A percentile compares a stretch with the other conserved stretches of the same genome.
phyloP scores from a whole-genome alignment of 2,797 vertebrate species.

The Clarias fuscus region DNA sequence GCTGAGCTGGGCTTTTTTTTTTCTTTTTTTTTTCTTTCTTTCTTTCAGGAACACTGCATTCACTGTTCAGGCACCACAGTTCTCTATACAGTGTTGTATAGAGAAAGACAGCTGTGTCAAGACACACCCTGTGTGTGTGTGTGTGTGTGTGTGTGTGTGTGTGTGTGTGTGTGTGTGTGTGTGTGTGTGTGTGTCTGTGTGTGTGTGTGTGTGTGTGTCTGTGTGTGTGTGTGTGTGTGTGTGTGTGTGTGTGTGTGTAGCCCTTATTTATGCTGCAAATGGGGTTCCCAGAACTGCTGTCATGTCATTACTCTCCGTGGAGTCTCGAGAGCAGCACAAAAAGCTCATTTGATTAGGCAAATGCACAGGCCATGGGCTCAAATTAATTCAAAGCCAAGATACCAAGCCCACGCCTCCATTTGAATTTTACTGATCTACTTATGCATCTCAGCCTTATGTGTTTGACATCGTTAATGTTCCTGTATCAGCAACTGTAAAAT shows the following conservation, averaged over 20 bases:
- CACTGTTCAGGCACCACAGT: slow-evolving; percentile 74
- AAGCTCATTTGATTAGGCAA: slow-evolving; percentile 42
- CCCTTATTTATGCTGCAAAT: slow-evolving; percentile 47
- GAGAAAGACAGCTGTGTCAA: slow-evolving; percentile 73
- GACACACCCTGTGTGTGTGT: slow-evolving; percentile 48
- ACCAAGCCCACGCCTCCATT: slow-evolving; percentile 3
- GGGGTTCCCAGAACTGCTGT: slow-evolving; percentile 46
- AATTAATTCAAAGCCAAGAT: slow-evolving; percentile 24
- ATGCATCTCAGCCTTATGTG: background rate
- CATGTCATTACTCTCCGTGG: slow-evolving; percentile 20
- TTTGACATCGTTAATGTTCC: background rate
- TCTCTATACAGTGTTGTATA: slow-evolving; percentile 73
- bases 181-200: slow-evolving; percentile 27
- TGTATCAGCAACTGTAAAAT: background rate
- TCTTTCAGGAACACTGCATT: slow-evolving; percentile 66
- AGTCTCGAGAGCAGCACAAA: slow-evolving; percentile 28
- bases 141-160: slow-evolving; percentile 25
- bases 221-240: slow-evolving; percentile 27
- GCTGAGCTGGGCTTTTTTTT: slow-evolving; percentile 66
- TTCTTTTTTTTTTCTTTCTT: too few species aligned
- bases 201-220: slow-evolving; percentile 26
- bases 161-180: slow-evolving; percentile 27
- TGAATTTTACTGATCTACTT: slow-evolving; percentile 42
- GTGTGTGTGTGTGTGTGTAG: slow-evolving; percentile 27
- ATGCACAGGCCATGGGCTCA: background rate